Percentiles rank a stretch among this genome's conserved stretches.
phyloP scores from a whole-genome alignment of 2,113 vertebrate species.

The Halcyon senegalensis region DNA sequence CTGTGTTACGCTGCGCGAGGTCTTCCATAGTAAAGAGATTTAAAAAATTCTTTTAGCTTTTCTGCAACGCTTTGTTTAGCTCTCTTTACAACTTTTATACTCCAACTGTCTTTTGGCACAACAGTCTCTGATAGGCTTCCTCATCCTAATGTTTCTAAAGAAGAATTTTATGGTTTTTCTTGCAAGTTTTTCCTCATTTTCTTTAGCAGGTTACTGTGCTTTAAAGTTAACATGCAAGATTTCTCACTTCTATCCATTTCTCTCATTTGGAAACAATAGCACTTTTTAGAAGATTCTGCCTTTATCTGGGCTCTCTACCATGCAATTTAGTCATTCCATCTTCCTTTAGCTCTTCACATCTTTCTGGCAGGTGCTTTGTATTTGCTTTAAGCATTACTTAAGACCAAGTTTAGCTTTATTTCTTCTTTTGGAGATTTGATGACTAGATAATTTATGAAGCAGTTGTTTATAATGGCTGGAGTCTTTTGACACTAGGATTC shows the following conservation, averaged over 20 bases:
- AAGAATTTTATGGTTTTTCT: background rate
- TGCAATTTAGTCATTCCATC: background rate
- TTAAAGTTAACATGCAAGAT: background rate
- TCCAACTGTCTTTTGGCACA: background rate
- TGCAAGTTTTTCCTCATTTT: background rate
- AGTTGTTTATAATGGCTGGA: background rate
- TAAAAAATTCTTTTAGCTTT: background rate
- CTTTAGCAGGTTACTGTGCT: background rate
- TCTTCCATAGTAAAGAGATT: background rate
- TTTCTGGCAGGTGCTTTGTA: background rate
- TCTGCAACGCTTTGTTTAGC: background rate
- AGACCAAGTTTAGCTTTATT: background rate
- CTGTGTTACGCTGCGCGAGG: background rate
- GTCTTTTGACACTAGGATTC: background rate
- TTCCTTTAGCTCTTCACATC: background rate
- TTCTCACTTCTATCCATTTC: background rate
- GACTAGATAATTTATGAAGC: background rate
- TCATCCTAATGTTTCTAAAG: background rate
- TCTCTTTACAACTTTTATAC: background rate
- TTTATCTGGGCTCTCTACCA: background rate
- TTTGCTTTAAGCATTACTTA: background rate
- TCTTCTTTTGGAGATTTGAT: background rate
- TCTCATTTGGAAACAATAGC: background rate
- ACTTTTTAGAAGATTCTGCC: background rate
- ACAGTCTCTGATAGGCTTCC: background rate